Conservation (phyloP, 2,113 vertebrate species). For the Hemicordylus capensis region DNA sequence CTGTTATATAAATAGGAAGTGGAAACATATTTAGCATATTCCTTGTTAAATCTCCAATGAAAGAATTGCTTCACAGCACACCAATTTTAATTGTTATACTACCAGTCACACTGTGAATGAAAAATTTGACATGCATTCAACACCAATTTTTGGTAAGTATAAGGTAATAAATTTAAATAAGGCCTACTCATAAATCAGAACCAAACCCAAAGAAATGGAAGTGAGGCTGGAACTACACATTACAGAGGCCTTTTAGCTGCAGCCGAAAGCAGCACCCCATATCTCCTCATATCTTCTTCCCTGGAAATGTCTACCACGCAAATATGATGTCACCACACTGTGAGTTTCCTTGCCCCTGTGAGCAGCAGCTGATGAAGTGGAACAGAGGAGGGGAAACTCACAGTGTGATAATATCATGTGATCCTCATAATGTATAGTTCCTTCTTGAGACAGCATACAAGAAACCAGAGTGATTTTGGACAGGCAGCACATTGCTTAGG, state of each 20-base stretch:
- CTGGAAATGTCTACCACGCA: neutral
- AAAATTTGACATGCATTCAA: neutral
- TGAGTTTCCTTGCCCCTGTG: neutral
- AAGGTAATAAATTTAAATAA: constrained; percentile 57
- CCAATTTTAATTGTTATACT: neutral
- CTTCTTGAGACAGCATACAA: constrained; percentile 55
- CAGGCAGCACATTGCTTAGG: constrained; percentile 64
- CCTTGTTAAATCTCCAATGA: constrained; percentile 55
- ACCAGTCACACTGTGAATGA: neutral
- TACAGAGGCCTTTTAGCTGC: neutral
- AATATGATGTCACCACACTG: neutral
- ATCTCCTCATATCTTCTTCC: neutral
- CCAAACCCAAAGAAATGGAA: constrained; percentile 65
- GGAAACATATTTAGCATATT: constrained; percentile 63
- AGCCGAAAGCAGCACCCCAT: neutral
- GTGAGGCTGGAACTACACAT: constrained; percentile 35
- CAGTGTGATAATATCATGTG: neutral
- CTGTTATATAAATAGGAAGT: constrained; percentile 15
- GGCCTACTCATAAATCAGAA: constrained; percentile 59
- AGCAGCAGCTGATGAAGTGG: neutral
- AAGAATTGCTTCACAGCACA: constrained; percentile 23
- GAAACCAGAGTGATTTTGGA: constrained; percentile 69
- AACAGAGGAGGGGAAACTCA: neutral
- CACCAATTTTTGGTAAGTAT: constrained; percentile 57
- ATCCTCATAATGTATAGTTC: neutral